Evolutionary conservation across 2,888 invertebrate genomes (phyloP).

Genomic region (Pachydiplax longipennis): DNA sequence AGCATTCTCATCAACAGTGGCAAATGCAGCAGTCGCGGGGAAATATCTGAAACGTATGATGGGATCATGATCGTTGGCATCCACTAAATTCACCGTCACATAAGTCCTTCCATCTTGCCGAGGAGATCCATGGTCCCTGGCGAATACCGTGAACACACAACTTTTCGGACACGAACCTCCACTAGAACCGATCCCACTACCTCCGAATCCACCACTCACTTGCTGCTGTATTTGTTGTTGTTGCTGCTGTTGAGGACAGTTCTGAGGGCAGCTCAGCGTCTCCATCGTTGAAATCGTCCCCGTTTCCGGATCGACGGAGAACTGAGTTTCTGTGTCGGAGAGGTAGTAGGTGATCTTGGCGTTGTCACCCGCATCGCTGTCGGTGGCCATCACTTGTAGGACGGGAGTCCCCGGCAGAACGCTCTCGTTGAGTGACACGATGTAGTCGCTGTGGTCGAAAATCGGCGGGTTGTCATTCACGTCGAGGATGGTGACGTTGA

Average conservation of each 20-base stretch:
- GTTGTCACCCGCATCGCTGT: slow-evolving; percentile 92
- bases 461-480: slow-evolving; percentile 95
- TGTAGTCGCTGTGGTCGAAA: slow-evolving; percentile 94
- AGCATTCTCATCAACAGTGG: slow-evolving; percentile 95
- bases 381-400: slow-evolving; percentile 90
- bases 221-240: slow-evolving; percentile 56
- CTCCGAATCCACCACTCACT: slow-evolving; percentile 56
- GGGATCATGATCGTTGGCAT: slow-evolving; percentile 94
- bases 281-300: slow-evolving; percentile 88
- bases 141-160: slow-evolving; percentile 93
- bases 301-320: slow-evolving; percentile 89
- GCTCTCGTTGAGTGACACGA: slow-evolving; percentile 90
- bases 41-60: slow-evolving; percentile 89
- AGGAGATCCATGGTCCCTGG: slow-evolving; percentile 90
- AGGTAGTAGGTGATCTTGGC: slow-evolving; percentile 91
- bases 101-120: slow-evolving; percentile 91
- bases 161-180: slow-evolving; percentile 79
- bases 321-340: slow-evolving; percentile 84
- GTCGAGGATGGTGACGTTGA: slow-evolving; percentile 89
- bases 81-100: slow-evolving; percentile 89
- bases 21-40: slow-evolving; percentile 79
- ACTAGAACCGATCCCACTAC: slow-evolving; percentile 50
- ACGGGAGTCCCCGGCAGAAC: slow-evolving; percentile 90
- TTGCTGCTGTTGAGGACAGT: slow-evolving; percentile 66
- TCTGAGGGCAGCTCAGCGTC: slow-evolving; percentile 80